Conservation (phyloP, 2,113 vertebrate species). For the Trematocara macrostoma region DNA sequence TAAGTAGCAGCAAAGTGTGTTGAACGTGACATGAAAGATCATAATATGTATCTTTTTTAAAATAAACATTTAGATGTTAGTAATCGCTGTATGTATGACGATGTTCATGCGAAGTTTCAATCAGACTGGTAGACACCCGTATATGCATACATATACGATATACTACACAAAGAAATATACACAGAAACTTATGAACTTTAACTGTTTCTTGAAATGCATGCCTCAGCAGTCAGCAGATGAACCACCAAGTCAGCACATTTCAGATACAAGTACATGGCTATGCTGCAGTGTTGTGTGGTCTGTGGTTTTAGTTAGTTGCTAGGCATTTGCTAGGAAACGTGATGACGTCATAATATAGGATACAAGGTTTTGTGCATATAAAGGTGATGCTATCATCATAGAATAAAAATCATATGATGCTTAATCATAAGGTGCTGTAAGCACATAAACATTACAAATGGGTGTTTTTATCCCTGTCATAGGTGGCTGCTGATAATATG, state of each 20-base stretch:
- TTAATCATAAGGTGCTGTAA: background rate
- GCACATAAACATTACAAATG: background rate
- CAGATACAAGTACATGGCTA: background rate
- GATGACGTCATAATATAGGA: background rate
- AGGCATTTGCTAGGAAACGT: background rate
- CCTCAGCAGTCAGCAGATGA: background rate
- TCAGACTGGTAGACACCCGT: background rate
- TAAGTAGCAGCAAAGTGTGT: background rate
- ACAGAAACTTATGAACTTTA: background rate
- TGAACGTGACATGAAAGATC: background rate
- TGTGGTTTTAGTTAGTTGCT: background rate
- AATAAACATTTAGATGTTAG: background rate
- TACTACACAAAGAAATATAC: background rate
- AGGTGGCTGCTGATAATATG: background rate
- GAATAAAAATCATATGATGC: background rate
- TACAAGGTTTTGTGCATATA: background rate
- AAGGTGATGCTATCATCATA: background rate
- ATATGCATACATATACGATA: background rate
- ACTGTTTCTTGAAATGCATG: background rate
- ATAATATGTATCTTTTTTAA: background rate
- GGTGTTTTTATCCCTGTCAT: background rate
- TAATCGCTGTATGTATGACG: background rate
- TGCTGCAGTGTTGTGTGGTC: background rate
- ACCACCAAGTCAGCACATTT: background rate
- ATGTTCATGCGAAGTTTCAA: background rate